These are phyloP conservation scores for Hesperia comma DNA, from an alignment of 2,888 invertebrate species.

Conservation along the genomic window DNA sequence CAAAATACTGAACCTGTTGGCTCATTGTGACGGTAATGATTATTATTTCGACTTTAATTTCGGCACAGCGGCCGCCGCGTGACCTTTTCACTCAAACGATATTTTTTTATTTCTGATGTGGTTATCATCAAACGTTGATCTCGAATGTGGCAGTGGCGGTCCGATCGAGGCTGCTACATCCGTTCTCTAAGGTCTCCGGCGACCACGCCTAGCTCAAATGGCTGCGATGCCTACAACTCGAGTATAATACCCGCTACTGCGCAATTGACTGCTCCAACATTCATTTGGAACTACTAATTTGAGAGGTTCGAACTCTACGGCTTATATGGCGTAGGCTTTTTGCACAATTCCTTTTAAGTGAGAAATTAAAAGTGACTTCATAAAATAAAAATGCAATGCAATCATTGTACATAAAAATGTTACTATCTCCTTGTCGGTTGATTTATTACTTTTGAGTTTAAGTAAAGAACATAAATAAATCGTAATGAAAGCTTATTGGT, in stretches of 20 bases:
- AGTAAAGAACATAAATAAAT: neutral
- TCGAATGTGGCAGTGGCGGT: slow-evolving; percentile 60
- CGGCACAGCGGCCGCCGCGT: slow-evolving; percentile 61
- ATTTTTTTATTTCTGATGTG: slow-evolving; percentile 66
- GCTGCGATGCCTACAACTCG: slow-evolving; percentile 59
- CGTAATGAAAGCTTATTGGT: neutral
- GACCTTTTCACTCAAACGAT: slow-evolving; percentile 79
- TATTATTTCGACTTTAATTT: slow-evolving; percentile 76
- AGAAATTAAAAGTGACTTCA: slow-evolving; percentile 31
- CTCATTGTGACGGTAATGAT: slow-evolving; percentile 67
- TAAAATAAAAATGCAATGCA: slow-evolving; percentile 31
- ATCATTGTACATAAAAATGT: slow-evolving; percentile 22
- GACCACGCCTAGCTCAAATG: slow-evolving; percentile 73
- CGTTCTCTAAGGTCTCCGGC: slow-evolving; percentile 71
- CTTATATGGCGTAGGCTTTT: slow-evolving; percentile 47
- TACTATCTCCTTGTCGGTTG: slow-evolving; percentile 11
- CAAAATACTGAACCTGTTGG: slow-evolving; percentile 65
- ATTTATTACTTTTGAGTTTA: slow-evolving; percentile 13
- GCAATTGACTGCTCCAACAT: slow-evolving; percentile 47
- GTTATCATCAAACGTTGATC: slow-evolving; percentile 75
- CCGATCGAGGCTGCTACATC: slow-evolving; percentile 76
- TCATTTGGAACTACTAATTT: slow-evolving; percentile 50
- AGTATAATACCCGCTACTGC: slow-evolving; percentile 59
- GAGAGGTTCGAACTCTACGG: slow-evolving; percentile 44
- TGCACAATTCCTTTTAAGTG: slow-evolving; percentile 28